Conservation (phyloP, 2,888 invertebrate genomes). For the Eulithis prunata region DNA sequence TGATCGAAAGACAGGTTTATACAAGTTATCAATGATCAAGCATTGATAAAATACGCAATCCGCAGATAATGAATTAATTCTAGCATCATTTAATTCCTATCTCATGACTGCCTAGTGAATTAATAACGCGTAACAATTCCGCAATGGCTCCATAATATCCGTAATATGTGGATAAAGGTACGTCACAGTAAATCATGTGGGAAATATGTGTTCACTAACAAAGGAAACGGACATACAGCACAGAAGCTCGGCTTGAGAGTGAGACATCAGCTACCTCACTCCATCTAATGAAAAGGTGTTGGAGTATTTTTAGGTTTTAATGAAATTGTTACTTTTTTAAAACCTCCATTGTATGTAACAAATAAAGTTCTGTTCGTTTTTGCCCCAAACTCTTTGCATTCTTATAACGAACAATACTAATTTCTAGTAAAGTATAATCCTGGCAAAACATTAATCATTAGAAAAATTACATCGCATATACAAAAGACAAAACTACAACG, state of each 20-base stretch:
- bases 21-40: slow-evolving; percentile 23
- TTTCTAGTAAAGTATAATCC: too few relatives aligned
- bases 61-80: slow-evolving; percentile 45
- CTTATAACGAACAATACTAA: too few relatives aligned
- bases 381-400: too few relatives aligned
- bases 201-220: slow-evolving; percentile 54
- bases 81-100: slow-evolving; percentile 54
- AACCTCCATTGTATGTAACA: too few relatives aligned
- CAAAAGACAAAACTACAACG: too few relatives aligned
- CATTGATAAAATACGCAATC: slow-evolving; percentile 32
- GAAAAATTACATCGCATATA: too few relatives aligned
- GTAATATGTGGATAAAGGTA: slow-evolving; percentile 47
- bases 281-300: not conserved
- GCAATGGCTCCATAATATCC: slow-evolving; percentile 52
- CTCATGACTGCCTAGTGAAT: slow-evolving; percentile 48
- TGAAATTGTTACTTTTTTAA: too few relatives aligned
- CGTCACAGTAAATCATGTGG: slow-evolving; percentile 56
- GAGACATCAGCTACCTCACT: slow-evolving; percentile 19
- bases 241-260: slow-evolving; percentile 10
- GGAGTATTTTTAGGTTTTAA: too few relatives aligned
- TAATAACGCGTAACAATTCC: slow-evolving; percentile 46
- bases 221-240: slow-evolving; percentile 48
- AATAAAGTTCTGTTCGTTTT: too few relatives aligned
- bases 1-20: not conserved
- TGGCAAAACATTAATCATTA: too few relatives aligned